Evolutionary conservation across 2,888 invertebrate genomes (phyloP), one percentile per base, ranked within the genome.

Genomic region (Plagodis dolabraria): DNA sequence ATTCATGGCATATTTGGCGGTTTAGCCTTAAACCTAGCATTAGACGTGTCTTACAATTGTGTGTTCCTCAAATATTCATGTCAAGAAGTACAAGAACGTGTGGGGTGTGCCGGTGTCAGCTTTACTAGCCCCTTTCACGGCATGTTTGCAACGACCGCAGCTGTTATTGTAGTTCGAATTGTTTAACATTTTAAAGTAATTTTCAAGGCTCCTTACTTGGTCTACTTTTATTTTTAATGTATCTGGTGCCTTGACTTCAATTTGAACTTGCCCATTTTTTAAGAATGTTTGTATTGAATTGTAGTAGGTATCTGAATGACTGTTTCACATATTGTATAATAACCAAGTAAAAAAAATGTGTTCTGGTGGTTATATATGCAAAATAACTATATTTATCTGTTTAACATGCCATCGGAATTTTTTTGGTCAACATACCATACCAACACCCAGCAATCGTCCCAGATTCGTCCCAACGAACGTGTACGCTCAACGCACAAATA

Each of bases 31-130:
- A 11, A 46, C 5, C 33, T 11, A 10, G 36, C 34, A 12, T 49
- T 53, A 11, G 53, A 49, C 43, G 33, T 53, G 49, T 40, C 38
- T 48, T 43, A 35, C 49, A 44, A 52, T 54, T 8, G 9, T 47
- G 57, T 38, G 47, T 55, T 57, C 48, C 53, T 61, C 33, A 46
- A 61, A 64, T 57, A 64, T 56, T 53, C 53, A 48, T 59, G 62
- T 53, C 62, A 67, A 64, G 55, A 59, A 54, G 7, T 44, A 7
- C n/a, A 43, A 40, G 42, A 44, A 48, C 43, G 22, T 44, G 12
- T 38, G 45, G 38, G 52, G 34, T 40, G 36, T 54, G 22, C 40
- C 11, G 10, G 9, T 53, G 11, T 35, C 51, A 44, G 34, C 43
- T 40, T 48, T 51, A 54, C 45, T 63, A 48, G 12, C 47, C n/a